Percentiles rank a stretch among this genome's conserved stretches.
These are phyloP conservation scores for Aphidius gifuensis DNA, from an alignment of 1,140 invertebrate species.

Conservation along the genomic window DNA sequence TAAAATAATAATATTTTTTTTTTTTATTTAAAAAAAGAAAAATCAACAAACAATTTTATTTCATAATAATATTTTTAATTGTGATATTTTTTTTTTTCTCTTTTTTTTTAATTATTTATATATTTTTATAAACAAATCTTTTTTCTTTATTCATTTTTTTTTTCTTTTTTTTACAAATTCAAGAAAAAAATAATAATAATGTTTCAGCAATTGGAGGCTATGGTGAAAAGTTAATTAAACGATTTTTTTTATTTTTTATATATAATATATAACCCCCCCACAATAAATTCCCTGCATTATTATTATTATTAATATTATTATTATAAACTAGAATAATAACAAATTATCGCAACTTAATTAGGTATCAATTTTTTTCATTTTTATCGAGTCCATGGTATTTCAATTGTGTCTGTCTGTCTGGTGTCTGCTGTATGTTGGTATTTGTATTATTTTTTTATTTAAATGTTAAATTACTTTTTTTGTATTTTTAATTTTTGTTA, in stretches of 20 bases:
- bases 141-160: neutral
- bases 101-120: conserved; percentile 24
- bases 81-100: conserved; percentile 31
- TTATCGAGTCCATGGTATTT: conserved; percentile 24
- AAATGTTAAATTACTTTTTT: conserved; percentile 15
- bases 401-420: conserved; percentile 9
- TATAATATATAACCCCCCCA: conserved; percentile 32
- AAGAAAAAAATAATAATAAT: too few species aligned
- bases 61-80: conserved; percentile 45
- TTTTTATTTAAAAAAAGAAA: conserved; percentile 5
- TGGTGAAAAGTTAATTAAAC: too few species aligned
- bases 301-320: conserved; percentile 10
- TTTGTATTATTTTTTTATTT: conserved; percentile 5
- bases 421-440: conserved; percentile 14
- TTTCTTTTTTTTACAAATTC: too few species aligned
- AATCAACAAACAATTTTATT: conserved; percentile 35
- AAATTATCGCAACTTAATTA: conserved; percentile 30
- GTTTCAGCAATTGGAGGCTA: too few species aligned
- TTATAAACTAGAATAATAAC: conserved; percentile 31
- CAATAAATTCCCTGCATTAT: conserved; percentile 45
- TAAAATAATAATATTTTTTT: conserved; percentile 4
- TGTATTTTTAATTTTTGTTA: conserved; percentile 28
- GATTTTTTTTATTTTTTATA: conserved; percentile 22
- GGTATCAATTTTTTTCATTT: conserved; percentile 20
- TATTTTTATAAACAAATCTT: conserved; percentile 24